Evolutionary conservation across 2,113 vertebrate species (phyloP).

Genomic region (Chaetodon auriga): DNA sequence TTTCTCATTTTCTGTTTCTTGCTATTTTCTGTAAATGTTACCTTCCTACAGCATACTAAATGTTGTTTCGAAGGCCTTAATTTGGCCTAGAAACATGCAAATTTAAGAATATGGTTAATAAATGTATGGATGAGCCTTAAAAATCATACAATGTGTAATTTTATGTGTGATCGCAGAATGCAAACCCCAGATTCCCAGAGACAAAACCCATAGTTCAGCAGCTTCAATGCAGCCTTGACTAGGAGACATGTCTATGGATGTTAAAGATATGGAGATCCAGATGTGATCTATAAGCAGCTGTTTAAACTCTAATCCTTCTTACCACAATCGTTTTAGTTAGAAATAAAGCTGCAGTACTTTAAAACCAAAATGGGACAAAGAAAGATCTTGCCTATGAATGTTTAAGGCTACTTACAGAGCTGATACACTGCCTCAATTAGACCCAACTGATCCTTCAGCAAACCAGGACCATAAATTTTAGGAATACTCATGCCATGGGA

Average conservation of each 20-base stretch:
- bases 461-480: background rate
- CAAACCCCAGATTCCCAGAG: background rate
- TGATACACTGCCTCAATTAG: background rate
- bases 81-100: background rate
- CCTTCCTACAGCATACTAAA: background rate
- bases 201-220: background rate
- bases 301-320: background rate
- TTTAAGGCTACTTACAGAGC: background rate
- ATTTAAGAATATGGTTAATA: background rate
- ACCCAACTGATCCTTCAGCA: background rate
- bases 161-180: background rate
- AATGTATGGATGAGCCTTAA: background rate
- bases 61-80: background rate
- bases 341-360: background rate
- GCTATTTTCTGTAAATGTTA: background rate
- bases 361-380: background rate
- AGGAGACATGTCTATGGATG: background rate
- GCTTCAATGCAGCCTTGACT: background rate
- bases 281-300: background rate
- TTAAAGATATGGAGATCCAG: background rate
- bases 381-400: background rate
- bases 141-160: too few species aligned
- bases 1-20: background rate
- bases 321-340: background rate
- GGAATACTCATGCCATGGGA: background rate